Conservation (phyloP, 2,113 vertebrate genomes). For the Pseudopipra pipra region DNA sequence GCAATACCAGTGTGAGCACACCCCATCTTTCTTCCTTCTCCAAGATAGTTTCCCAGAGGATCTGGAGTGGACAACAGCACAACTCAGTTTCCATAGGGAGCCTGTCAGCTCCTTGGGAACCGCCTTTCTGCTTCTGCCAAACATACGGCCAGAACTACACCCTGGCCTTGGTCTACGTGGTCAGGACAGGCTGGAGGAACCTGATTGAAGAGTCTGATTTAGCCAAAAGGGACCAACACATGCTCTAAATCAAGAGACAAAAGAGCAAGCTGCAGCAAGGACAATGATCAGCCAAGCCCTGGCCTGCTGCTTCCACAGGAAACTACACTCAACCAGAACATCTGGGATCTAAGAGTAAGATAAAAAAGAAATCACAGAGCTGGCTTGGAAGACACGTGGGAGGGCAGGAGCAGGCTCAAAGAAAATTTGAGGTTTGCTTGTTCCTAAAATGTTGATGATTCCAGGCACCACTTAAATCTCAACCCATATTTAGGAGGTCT, state of each 20-base stretch:
- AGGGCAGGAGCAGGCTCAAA: not conserved
- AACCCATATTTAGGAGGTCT: not conserved
- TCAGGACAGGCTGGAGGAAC: not conserved
- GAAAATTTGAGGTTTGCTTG: not conserved
- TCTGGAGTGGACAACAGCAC: accelerated
- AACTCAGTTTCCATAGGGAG: not conserved
- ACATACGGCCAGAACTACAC: not conserved
- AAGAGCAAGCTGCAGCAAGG: not conserved
- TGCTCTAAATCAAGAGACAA: not conserved
- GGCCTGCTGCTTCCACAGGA: not conserved
- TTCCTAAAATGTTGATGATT: not conserved
- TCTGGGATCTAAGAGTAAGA: not conserved
- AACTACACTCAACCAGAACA: not conserved
- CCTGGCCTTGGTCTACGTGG: not conserved
- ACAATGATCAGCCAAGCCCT: not conserved
- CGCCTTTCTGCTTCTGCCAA: not conserved
- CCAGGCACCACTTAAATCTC: not conserved
- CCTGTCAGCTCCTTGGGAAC: not conserved
- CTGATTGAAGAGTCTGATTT: not conserved
- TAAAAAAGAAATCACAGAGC: not conserved
- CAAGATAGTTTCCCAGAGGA: not conserved
- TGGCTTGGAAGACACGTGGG: not conserved
- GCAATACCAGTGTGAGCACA: not conserved
- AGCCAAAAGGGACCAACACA: not conserved
- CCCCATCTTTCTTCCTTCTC: not conserved